Base-by-base conservation (phyloP, 2,888 invertebrate genomes). In the Pycnomerus fuliginosus region DNA sequence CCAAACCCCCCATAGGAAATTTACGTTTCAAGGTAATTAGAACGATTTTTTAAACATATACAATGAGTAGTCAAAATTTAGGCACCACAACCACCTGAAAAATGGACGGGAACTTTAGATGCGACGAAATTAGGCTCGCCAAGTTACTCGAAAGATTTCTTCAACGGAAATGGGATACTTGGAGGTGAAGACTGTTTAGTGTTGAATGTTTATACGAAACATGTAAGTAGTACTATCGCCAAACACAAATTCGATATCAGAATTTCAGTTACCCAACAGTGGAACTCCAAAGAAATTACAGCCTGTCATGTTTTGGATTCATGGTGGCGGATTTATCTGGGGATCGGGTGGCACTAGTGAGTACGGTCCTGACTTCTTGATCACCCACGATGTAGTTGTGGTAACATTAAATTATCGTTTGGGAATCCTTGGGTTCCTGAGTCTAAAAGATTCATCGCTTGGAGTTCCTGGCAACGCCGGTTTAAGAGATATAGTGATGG, bases 401-500 rank as follows among this genome's bases (percentile, higher is more conserved):
- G 65, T 67, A 5, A 53, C 53, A n/a, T 55, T 67, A 31, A 67
- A 67, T 45, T 66, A 66, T 33, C 48, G 67, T 12, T 44, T 65
- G 12, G 66, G 65, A 13, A 43, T 62, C 25, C 44, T 40, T 72
- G 75, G 75, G 12, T 78, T 78, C 43, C 64, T 77, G 16, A 70
- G 70, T 17, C 60, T 77, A 0, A 65, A 72, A 35, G 76, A 78
- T 47, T 58, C 69, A 3, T 62, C 70, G 1, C 56, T 77, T 4
- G 70, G 70, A 32, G 69, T 77, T 31, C 76, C 78, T 0, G 78
- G 78, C 1, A 78, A 78, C 60, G 75, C 76, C 0, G 77, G 75
- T 1, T 62, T 78, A 0, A 77, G 77, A 61, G 78, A 78, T 58
- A 74, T 75, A 64, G 68, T 76, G 1, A 51, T 76, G 58, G 77